Base-by-base conservation (phyloP, 2,113 vertebrate species). In the Neogale vison region DNA sequence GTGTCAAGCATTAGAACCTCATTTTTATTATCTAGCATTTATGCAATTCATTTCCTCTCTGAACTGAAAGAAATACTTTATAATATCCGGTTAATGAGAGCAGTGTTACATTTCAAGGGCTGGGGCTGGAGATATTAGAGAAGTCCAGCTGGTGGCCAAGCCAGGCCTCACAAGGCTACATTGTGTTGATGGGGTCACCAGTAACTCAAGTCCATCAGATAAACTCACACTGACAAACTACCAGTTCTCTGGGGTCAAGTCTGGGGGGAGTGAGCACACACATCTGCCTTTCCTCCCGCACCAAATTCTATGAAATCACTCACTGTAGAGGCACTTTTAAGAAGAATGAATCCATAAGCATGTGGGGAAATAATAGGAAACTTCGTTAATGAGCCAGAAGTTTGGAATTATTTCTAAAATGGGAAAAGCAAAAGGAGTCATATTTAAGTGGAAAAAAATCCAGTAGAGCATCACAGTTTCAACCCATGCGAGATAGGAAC, bases 11-110 rank as follows among this genome's bases (percentile, higher is more conserved):
- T 95, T 92, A 61, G 94, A 95, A 67, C 57, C 39, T 96, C 94
- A 86, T 88, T 96, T 98, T 93, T 97, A 92, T 96, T 93, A 96
- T 90, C 65, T 55, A 93, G 76, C 76, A 96, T 84, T 97, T 92
- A 91, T 47, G 96, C 69, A 92, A 85, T 88, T 98, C 92, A 90
- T 90, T 96, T 98, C 94, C 90, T 97, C 21, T 93, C 57, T 77
- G 92, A 92, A 90, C 77, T 90, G 61, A 93, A 97, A 95, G 65
- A 84, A 80, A 76, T 24, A n/a, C 83, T 97, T 92, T 81, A 61
- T 59, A 93, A 95, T 72, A 76, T 90, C 29, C 79, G 26, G 81
- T 89, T 94, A 89, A 93, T 69, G 61, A 8, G 34, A 92, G 67
- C 20, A 69, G 13, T 52, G 67, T 88, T 79, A 57, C 8, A 34